Conservation (phyloP, 2,888 invertebrate genomes). For the Lasioglossum figueresi region DNA sequence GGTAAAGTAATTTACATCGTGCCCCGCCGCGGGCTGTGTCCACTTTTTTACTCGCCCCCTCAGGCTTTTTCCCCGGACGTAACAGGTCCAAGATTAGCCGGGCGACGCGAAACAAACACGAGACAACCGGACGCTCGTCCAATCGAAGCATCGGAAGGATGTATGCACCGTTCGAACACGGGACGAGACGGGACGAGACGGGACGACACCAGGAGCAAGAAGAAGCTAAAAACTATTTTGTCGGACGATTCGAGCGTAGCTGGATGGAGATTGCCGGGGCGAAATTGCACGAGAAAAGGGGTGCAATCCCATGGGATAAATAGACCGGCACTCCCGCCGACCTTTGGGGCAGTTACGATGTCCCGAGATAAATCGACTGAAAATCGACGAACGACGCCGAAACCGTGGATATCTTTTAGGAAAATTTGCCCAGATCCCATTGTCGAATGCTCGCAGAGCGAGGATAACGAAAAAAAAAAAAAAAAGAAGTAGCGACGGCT, state of each 20-base stretch:
- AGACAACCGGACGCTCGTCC: neutral
- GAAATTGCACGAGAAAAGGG: conserved; percentile 64
- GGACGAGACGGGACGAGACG: neutral
- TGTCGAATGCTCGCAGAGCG: neutral
- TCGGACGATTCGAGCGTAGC: conserved; percentile 42
- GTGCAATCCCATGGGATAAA: conserved; percentile 68
- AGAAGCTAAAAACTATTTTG: conserved; percentile 42
- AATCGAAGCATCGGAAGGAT: conserved; percentile 14
- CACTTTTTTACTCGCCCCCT: neutral
- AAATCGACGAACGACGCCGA: conserved; percentile 55
- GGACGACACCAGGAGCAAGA: neutral
- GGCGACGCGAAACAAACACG: conserved; percentile 10
- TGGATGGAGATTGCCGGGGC: conserved; percentile 65
- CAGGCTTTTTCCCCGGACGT: neutral
- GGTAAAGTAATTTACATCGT: conserved; percentile 9
- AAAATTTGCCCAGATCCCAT: conserved; percentile 27
- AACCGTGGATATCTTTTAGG: conserved; percentile 43
- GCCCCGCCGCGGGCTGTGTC: neutral
- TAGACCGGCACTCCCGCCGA: conserved; percentile 63
- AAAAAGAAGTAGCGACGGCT: neutral
- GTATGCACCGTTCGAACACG: neutral
- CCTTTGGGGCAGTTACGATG: conserved; percentile 54
- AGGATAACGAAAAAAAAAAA: neutral
- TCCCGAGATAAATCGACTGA: conserved; percentile 64
- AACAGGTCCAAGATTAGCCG: conserved; percentile 7